These are phyloP conservation scores for Peromyscus eremicus DNA, from an alignment of 2,797 vertebrate genomes.

Conservation along the genomic window DNA sequence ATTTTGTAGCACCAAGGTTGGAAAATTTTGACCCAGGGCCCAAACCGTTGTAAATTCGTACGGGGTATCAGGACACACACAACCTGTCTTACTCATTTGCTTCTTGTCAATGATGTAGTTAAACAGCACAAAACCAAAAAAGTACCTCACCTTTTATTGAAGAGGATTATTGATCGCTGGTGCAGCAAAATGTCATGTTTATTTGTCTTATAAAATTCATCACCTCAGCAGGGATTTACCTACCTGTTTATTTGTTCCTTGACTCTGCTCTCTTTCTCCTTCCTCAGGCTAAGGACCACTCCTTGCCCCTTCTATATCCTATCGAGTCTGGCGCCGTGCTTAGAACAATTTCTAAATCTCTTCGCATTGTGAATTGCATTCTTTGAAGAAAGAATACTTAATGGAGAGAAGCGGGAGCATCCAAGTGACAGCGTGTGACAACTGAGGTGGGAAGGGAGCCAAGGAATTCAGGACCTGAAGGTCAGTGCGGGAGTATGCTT, in stretches of 20 bases:
- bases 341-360: background rate
- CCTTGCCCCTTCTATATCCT: background rate
- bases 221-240: background rate
- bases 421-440: background rate
- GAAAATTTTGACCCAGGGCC: background rate
- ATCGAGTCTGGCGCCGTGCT: background rate
- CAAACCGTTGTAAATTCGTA: background rate
- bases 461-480: background rate
- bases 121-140: background rate
- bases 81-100: background rate
- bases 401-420: background rate
- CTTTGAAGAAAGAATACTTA: background rate
- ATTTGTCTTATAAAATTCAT: background rate
- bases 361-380: background rate
- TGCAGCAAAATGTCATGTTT: background rate
- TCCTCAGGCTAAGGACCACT: background rate
- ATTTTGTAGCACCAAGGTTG: background rate
- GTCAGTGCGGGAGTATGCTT: too few relatives aligned
- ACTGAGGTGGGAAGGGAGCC: too few relatives aligned
- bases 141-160: background rate
- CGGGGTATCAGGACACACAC: background rate
- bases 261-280: background rate
- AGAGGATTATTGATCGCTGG: background rate
- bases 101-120: background rate
- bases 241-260: background rate